Evolutionary conservation across 2,113 vertebrate genomes (phyloP).

Genomic region (Dinomys branickii): DNA sequence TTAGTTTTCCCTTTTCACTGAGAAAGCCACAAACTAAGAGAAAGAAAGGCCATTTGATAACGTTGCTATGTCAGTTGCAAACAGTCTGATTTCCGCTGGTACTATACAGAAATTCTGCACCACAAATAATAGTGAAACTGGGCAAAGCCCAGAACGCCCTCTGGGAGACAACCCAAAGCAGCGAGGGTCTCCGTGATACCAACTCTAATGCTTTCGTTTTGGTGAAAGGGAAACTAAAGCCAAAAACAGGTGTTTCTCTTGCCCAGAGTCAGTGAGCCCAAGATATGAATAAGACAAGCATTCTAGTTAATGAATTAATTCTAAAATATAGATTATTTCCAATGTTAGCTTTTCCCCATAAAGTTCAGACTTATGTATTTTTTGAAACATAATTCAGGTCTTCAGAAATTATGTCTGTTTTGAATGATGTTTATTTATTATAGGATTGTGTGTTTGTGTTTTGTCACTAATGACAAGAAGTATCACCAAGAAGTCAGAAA

Average conservation of each 20-base stretch:
- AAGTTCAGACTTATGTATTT: background rate
- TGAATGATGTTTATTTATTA: background rate
- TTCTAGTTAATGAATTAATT: constrained; percentile 7
- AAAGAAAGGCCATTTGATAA: background rate
- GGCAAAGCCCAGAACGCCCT: background rate
- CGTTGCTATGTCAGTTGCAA: background rate
- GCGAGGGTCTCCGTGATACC: background rate
- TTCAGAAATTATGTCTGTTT: background rate
- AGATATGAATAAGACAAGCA: background rate
- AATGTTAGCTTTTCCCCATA: background rate
- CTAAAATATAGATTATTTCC: constrained; percentile 2
- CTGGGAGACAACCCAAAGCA: background rate
- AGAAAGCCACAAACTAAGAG: background rate
- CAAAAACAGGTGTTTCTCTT: background rate
- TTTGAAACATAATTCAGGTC: background rate
- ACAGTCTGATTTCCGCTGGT: background rate
- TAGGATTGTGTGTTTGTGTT: background rate
- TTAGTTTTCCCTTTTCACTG: constrained; percentile 30
- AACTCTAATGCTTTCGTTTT: background rate
- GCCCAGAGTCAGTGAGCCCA: background rate
- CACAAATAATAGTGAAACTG: background rate
- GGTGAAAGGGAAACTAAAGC: background rate
- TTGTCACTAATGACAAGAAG: background rate
- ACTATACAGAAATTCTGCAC: background rate
- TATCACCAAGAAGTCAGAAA: background rate